Percentiles rank a stretch among this genome's conserved stretches.
Evolutionary conservation across 53 echinoderm and acorn worm species (phyloP).

Genomic region (Echinarachnius parma): DNA sequence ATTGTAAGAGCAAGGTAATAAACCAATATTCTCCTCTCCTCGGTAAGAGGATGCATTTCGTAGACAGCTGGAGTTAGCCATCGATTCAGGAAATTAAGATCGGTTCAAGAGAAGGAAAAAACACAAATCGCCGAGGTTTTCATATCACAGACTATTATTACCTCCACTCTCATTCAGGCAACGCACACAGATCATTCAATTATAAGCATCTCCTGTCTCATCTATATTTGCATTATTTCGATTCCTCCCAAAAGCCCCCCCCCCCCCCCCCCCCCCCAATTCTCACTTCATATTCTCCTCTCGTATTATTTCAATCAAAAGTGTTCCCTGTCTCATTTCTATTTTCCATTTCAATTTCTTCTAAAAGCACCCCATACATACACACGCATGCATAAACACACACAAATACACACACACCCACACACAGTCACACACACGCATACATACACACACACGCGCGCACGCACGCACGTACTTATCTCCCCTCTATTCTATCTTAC

Average conservation of each 20-base stretch:
- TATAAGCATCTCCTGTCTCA: not conserved
- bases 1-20: no score
- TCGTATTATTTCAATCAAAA: no score
- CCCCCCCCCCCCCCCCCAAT: not conserved
- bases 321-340: no score
- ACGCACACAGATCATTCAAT: slow-evolving; percentile 45
- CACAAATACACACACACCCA: no score
- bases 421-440: not conserved
- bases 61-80: slow-evolving; percentile 27
- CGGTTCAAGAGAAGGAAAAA: slow-evolving; percentile 34
- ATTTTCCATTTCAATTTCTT: no score
- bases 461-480: not conserved
- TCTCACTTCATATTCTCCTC: no score
- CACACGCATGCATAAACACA: not conserved
- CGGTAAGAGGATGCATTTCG: slow-evolving; percentile 7
- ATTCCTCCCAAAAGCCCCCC: no score
- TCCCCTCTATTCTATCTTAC: no score
- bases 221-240: no score
- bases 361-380: no score
- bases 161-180: slow-evolving; percentile 1
- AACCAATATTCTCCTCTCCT: no score
- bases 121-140: no score
- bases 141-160: slow-evolving; percentile 31
- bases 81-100: slow-evolving; percentile 46
- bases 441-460: not conserved